Evolutionary conservation across 2,888 invertebrate species (phyloP).

Genomic region (Drosophila mimetica): DNA sequence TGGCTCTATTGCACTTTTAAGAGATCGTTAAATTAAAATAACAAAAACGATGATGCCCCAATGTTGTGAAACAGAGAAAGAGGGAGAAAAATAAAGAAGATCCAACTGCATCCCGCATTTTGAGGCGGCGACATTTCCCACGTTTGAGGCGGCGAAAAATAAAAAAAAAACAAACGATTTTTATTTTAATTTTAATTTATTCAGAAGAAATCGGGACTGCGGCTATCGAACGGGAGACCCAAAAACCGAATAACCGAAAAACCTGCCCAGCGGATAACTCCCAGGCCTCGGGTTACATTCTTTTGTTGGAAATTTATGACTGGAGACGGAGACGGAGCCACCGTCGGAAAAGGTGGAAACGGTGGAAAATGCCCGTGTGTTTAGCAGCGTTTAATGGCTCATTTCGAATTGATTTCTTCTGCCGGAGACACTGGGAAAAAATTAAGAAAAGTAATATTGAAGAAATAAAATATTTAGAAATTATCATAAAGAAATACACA

Average conservation of each 20-base stretch:
- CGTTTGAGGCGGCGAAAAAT: constrained; percentile 58
- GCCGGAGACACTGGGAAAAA: constrained; percentile 28
- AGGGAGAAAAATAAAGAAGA: constrained; percentile 7
- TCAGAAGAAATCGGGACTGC: constrained; percentile 78
- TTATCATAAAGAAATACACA: neutral
- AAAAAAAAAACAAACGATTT: constrained; percentile 43
- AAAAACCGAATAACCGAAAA: constrained; percentile 45
- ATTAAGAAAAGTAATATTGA: neutral
- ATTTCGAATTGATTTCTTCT: constrained; percentile 81
- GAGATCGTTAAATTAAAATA: constrained; percentile 70
- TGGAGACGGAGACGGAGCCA: constrained; percentile 47
- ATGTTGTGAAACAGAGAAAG: constrained; percentile 54
- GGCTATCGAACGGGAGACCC: constrained; percentile 71
- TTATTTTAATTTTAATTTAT: constrained; percentile 75
- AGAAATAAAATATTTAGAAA: neutral
- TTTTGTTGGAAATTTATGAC: constrained; percentile 76
- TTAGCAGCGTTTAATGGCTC: constrained; percentile 82
- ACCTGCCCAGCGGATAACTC: constrained; percentile 48
- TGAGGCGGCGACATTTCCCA: no score
- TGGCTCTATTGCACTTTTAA: constrained; percentile 53
- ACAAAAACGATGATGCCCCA: constrained; percentile 59
- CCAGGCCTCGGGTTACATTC: constrained; percentile 71
- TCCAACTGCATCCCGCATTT: constrained; percentile 32
- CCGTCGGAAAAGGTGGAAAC: constrained; percentile 62
- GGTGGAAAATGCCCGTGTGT: constrained; percentile 79